Evolutionary conservation across 2,888 invertebrate species (phyloP), one percentile per base, ranked within the genome.

Genomic region (Phaedon cochleariae): DNA sequence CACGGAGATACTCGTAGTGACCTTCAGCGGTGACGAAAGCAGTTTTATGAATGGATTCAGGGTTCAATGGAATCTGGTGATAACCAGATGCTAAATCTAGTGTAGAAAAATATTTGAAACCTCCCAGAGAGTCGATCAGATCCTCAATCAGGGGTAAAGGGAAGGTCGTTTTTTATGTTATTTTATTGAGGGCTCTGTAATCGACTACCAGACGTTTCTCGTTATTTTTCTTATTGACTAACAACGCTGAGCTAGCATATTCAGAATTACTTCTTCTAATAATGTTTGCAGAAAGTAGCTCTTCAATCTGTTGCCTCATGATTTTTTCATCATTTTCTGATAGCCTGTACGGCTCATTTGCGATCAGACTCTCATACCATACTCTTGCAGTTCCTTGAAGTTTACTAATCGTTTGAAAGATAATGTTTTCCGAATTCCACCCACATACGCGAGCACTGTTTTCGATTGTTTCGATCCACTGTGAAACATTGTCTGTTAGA

Each of bases 11-110:
- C 41, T 67, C 67, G 21, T 53, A 67, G 15, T 59, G 67, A 1
- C 76, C 76, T 58, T 73, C 74, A 1, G 75, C 73, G 6, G 74
- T 77, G 5, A 68, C 69, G 21, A 78, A 73, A 1, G 52, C 31
- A 15, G 52, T 29, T 7, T 31, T 10, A 18, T 58, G 62, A 6
- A 73, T 59, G 46, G 76, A 74, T 1, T 69, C 65, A 15, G 66
- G 54, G 0, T 55, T 57, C 53, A 81, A 55, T 1, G 70, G 73
- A 22, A 80, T 74, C 46, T 76, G 77, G 60, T 76, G 73, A 61
- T 70, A 79, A 1, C 76, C 77, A 2, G 55, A 54, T 1, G 63
- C 59, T 26, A 70, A 31, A 60, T 77, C 76, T 0, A 77, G 53
- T 7, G 64, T 52, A 1, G 74, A 67, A 34, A 72, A 76, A 31